Conservation (phyloP, 2,888 invertebrate species). For the Venusia cambrica region DNA sequence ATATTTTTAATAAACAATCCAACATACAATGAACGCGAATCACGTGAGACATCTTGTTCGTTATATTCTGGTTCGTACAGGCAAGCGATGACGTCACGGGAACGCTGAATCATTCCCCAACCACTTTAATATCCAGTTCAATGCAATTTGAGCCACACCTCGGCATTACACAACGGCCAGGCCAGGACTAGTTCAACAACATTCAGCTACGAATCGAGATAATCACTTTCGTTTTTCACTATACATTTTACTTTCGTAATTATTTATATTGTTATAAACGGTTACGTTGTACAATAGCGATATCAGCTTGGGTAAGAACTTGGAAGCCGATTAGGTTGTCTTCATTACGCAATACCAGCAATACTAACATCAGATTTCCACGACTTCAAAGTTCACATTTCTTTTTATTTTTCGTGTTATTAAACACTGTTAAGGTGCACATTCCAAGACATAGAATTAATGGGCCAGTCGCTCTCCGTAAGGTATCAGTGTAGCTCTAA, state of each 20-base stretch:
- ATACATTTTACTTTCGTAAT: constrained; percentile 13
- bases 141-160: constrained; percentile 24
- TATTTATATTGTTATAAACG: constrained; percentile 7
- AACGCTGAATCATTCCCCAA: constrained; percentile 44
- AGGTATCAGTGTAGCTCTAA: constrained; percentile 1
- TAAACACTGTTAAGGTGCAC: constrained; percentile 21
- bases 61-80: constrained; percentile 35
- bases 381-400: constrained; percentile 12
- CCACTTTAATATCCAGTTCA: constrained; percentile 30
- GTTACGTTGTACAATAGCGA: constrained; percentile 8
- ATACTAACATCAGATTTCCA: constrained; percentile 22
- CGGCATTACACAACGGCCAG: constrained; percentile 21
- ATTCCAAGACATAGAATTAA: constrained; percentile 19
- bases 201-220: constrained; percentile 23
- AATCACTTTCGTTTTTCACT: constrained; percentile 21
- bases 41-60: no score
- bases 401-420: constrained; percentile 23
- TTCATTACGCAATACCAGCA: constrained; percentile 28
- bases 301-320: constrained; percentile 18
- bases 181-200: constrained; percentile 31
- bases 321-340: constrained; percentile 35
- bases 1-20: no score
- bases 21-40: no score
- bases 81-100: constrained; percentile 43
- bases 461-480: constrained; percentile 1